Evolutionary conservation across 2,797 vertebrate species (phyloP).

Genomic region (Cyclura pinguis): DNA sequence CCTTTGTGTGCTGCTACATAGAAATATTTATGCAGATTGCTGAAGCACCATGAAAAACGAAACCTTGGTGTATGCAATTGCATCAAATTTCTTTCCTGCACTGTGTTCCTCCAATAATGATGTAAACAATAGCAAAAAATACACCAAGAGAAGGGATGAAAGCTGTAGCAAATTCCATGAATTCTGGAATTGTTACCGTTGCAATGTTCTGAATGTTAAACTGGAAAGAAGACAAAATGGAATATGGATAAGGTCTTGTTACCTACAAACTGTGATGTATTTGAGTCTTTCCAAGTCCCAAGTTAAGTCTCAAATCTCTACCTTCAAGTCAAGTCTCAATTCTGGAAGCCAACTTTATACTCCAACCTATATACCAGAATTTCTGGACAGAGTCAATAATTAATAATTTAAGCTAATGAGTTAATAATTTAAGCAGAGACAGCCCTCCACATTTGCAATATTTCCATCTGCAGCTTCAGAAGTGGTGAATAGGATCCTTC

Average conservation of each 20-base stretch:
- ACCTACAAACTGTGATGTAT: neutral
- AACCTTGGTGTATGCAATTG: neutral
- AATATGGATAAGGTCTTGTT: neutral
- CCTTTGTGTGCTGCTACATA: neutral
- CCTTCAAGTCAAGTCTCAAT: no score
- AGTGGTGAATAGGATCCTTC: no score
- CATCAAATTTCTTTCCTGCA: neutral
- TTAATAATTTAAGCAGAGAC: no score
- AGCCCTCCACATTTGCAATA: no score
- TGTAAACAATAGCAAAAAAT: neutral
- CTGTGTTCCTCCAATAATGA: no score
- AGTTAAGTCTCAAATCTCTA: no score
- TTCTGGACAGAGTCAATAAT: no score
- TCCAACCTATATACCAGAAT: no score
- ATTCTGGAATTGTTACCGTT: neutral
- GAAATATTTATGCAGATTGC: neutral
- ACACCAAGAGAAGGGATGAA: neutral
- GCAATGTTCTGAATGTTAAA: neutral
- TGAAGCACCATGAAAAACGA: neutral
- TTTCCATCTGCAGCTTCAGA: no score
- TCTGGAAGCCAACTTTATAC: no score
- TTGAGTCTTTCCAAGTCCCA: no score
- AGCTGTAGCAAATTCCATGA: neutral
- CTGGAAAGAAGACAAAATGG: neutral
- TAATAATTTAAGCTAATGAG: no score